Base-by-base conservation (phyloP, 2,888 invertebrate species). In the Dynastes hyllus region DNA sequence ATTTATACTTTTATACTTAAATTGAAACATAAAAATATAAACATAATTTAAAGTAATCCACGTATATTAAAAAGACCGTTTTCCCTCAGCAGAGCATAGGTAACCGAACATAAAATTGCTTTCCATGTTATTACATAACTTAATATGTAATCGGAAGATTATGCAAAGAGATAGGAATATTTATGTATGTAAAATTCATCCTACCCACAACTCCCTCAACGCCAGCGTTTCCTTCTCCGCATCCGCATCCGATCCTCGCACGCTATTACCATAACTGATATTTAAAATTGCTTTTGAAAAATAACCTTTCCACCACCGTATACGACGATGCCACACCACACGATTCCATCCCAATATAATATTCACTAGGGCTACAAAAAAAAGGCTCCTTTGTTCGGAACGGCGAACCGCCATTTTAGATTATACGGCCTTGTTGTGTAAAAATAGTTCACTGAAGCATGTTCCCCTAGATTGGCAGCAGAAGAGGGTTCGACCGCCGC, bases 361-460 rank as follows among this genome's bases (percentile, higher is more conserved):
- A 82, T 83, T 83, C 79, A 78, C 78, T 58, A 40, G 58, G 73
- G 73, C 45, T 73, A 70, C 84, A 86, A 86, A 87, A 86, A 37
- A 86, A 85, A 83, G 83, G 83, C 85, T 79, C 45, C 76, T 86
- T 86, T 86, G 86, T 86, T 86, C 85, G 73, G 82, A 83, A 83
- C 84, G 83, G 82, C 84, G 84, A 85, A 84, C 86, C 87, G 88
- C 88, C 88, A 88, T 88, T 88, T 88, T 88, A 87, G 86, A 86
- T 86, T 86, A 65, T 67, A 85, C 84, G 84, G 85, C 84, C 86
- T 86, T 85, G 87, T 86, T 86, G 86, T 87, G 87, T 88, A 88
- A 88, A 88, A 88, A 88, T 88, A 88, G 88, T 87, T 87, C 88
- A 88, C 85, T 86, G 84, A 87, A 87, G 88, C 88, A 87, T 88